These are phyloP conservation scores for Solen grandis DNA, from an alignment of 1,140 invertebrate species.

Conservation along the genomic window DNA sequence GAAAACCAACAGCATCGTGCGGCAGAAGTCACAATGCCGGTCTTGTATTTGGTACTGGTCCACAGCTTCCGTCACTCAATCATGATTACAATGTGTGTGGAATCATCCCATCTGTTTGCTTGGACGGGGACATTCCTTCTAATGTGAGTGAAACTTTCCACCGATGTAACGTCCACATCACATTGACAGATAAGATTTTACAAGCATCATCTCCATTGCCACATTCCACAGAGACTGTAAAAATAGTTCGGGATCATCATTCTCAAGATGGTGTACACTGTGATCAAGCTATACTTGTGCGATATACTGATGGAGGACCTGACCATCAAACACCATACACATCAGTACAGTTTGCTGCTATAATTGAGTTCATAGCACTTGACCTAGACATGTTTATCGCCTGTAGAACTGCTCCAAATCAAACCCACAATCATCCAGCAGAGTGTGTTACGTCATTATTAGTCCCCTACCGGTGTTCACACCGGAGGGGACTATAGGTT, in stretches of 20 bases:
- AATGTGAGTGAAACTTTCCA: constrained; percentile 31
- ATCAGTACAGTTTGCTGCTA: constrained; percentile 34
- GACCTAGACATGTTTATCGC: constrained; percentile 54
- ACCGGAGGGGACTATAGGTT: no score
- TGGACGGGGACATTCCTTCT: constrained; percentile 23
- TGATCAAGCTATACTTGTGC: no score
- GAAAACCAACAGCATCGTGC: no score
- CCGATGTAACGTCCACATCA: constrained; percentile 50
- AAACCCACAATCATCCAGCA: constrained; percentile 46
- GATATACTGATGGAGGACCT: constrained; percentile 57
- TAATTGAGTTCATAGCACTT: constrained; percentile 37
- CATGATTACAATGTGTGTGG: constrained; percentile 39
- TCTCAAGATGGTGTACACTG: no score
- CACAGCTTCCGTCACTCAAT: constrained; percentile 5
- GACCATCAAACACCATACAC: constrained; percentile 52
- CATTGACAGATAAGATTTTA: constrained; percentile 59
- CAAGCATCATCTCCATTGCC: constrained; percentile 55
- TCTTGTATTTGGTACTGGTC: neutral
- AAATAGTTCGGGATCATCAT: no score
- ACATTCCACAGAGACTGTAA: constrained; percentile 51
- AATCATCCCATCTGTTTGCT: constrained; percentile 29
- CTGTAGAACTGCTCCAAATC: constrained; percentile 45
- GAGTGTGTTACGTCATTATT: constrained; percentile 44
- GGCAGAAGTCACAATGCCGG: constrained; percentile 35
- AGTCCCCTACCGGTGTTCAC: no score